These are phyloP conservation scores for Dryobates pubescens DNA, from an alignment of 2,797 vertebrate species.

Conservation along the genomic window DNA sequence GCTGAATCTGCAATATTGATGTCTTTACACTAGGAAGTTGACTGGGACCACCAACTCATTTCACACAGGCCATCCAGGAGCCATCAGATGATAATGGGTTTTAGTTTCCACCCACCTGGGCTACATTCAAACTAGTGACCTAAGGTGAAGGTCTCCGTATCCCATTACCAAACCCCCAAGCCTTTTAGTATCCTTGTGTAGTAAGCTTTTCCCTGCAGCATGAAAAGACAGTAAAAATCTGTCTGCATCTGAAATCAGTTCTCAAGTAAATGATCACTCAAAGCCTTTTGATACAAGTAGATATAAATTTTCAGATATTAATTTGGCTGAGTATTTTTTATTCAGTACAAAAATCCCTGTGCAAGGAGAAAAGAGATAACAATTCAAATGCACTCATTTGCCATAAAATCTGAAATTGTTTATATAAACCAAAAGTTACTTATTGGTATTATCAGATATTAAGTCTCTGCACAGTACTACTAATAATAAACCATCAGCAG, in stretches of 20 bases:
- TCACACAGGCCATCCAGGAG: slow-evolving; percentile 51
- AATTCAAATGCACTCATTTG: neutral
- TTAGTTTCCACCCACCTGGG: slow-evolving; percentile 67
- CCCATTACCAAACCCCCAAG: slow-evolving; percentile 57
- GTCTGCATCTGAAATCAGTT: slow-evolving; percentile 1
- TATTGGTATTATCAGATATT: neutral
- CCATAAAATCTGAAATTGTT: slow-evolving; percentile 7
- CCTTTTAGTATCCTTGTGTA: slow-evolving; percentile 4
- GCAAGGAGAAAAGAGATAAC: neutral
- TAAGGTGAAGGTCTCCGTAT: slow-evolving; percentile 70
- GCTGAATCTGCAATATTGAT: neutral
- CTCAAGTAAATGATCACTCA: slow-evolving; percentile 1
- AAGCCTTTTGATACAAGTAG: neutral
- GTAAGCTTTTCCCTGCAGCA: neutral
- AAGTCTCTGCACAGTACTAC: neutral
- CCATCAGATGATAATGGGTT: slow-evolving; percentile 62
- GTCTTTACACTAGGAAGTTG: neutral
- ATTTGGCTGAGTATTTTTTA: slow-evolving; percentile 21
- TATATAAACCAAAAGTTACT: neutral
- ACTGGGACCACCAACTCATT: slow-evolving; percentile 59
- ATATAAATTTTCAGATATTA: neutral
- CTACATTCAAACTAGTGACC: slow-evolving; percentile 63
- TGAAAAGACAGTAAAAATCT: slow-evolving; percentile 37
- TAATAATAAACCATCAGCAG: neutral
- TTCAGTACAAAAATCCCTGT: neutral